These are phyloP conservation scores for mouse (Mus musculus) DNA, from an alignment of 2,113 vertebrate genomes.

Conservation along the genomic window DNA sequence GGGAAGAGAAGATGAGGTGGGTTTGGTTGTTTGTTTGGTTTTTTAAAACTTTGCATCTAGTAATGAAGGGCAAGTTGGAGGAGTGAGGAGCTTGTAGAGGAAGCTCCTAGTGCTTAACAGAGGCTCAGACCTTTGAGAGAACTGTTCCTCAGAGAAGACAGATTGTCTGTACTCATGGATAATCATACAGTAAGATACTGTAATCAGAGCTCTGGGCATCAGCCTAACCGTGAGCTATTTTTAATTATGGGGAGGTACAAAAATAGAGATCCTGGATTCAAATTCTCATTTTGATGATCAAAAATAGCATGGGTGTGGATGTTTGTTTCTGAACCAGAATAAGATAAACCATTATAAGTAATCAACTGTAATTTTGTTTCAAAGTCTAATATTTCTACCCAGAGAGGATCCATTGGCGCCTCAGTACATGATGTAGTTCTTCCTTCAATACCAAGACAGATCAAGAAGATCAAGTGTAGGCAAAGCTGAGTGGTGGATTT, in stretches of 20 bases:
- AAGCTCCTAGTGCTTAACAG: neutral
- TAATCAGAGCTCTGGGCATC: neutral
- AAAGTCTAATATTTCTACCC: neutral
- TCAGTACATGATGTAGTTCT: neutral
- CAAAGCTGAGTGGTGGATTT: neutral
- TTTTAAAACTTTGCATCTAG: conserved; percentile 37
- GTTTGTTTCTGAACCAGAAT: conserved; percentile 7
- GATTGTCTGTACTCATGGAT: neutral
- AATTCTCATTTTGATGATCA: conserved; percentile 57
- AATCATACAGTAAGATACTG: neutral
- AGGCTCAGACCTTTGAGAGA: neutral
- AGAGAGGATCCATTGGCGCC: neutral
- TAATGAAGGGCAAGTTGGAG: neutral
- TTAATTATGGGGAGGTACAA: neutral
- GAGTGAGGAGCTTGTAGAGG: neutral
- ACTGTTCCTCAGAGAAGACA: neutral
- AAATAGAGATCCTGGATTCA: neutral
- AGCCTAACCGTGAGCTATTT: neutral
- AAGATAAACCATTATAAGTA: conserved; percentile 26
- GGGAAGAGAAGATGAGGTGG: conserved; percentile 23
- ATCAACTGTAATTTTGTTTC: conserved; percentile 7
- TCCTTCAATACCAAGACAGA: neutral
- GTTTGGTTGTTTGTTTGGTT: neutral
- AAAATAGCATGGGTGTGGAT: neutral
- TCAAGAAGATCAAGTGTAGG: neutral